Evolutionary conservation across 2,888 invertebrate genomes (phyloP), one percentile per base, ranked within the genome.

Genomic region (Lasioglossum calceatum): DNA sequence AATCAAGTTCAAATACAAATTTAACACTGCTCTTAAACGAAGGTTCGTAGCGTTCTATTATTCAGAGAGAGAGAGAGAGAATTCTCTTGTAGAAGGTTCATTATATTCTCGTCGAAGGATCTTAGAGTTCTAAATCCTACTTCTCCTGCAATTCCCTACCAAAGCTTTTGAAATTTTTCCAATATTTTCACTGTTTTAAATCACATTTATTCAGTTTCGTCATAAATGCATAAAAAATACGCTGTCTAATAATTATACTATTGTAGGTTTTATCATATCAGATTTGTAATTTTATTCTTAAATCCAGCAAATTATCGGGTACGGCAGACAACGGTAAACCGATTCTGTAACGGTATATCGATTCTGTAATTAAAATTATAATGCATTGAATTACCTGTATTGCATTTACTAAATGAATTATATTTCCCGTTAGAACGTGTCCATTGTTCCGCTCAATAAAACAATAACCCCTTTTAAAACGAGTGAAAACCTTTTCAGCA

Each of bases 401-500:
- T 32, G 19, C 32, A 67, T 67, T 36, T 36, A 32, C 8, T 32
- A 67, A 67, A 67, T 67, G 32, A 32, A 32, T 36, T 67, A 67
- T 67, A 67, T 32, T 67, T 32, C 32, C 10, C 64, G 8, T 67
- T 19, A 32, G 5, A 67, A 32, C 32, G 19, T 16, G 19, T 19
- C 64, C 32, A 67, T 67, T 67, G 36, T 67, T 36, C 64, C 7
- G 64, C 0, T 32, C 36, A 36, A 67, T 67, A 67, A 67, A 67
- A 67, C 64, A 67, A 36, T 67, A 36, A 36, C 64, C 32, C 36
- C 16, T 36, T 67, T 36, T 36, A 32, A 67, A 67, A 16, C 16
- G 64, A 67, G 16, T 67, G 36, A 16, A 67, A 36, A 67, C 64
- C 61, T 32, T 67, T 67, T 67, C 64, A 67, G 16, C 27, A 67